Conservation (phyloP, 2,888 invertebrate species). For the Polietes domitor region DNA sequence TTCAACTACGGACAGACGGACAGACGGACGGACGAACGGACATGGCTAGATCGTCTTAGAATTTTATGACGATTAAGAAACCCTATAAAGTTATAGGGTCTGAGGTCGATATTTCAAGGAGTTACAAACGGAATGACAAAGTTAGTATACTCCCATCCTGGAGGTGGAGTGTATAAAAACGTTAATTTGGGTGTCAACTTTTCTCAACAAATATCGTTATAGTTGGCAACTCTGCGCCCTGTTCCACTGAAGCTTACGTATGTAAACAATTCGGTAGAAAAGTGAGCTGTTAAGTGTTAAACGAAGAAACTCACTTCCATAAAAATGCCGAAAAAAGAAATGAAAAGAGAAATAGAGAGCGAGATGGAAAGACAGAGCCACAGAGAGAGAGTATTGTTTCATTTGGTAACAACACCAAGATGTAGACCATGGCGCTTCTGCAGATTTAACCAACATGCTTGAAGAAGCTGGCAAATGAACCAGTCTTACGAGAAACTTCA, state of each 20-base stretch:
- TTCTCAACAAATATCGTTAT: too few relatives aligned
- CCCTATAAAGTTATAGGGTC: too few relatives aligned
- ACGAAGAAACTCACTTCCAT: not conserved
- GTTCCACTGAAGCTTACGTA: not conserved
- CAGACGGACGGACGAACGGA: too few relatives aligned
- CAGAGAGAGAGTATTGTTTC: conserved; percentile 13
- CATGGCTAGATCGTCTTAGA: too few relatives aligned
- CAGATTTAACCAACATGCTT: conserved; percentile 65
- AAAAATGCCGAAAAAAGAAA: not conserved
- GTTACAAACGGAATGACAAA: too few relatives aligned
- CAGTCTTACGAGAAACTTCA: conserved; percentile 68
- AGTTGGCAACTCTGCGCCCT: not conserved
- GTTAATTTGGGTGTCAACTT: too few relatives aligned
- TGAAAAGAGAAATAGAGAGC: not conserved
- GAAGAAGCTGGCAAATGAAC: conserved; percentile 59
- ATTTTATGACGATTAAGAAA: too few relatives aligned
- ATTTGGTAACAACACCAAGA: conserved; percentile 3
- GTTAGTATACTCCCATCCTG: too few relatives aligned
- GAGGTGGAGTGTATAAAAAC: too few relatives aligned
- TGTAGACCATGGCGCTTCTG: conserved; percentile 23
- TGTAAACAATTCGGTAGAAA: not conserved
- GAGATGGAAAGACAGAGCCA: not conserved
- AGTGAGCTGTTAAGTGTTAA: not conserved
- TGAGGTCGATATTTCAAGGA: too few relatives aligned
- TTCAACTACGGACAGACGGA: too few relatives aligned